Evolutionary conservation across 2,888 invertebrate species (phyloP).

Genomic region (Halictus ligatus): DNA sequence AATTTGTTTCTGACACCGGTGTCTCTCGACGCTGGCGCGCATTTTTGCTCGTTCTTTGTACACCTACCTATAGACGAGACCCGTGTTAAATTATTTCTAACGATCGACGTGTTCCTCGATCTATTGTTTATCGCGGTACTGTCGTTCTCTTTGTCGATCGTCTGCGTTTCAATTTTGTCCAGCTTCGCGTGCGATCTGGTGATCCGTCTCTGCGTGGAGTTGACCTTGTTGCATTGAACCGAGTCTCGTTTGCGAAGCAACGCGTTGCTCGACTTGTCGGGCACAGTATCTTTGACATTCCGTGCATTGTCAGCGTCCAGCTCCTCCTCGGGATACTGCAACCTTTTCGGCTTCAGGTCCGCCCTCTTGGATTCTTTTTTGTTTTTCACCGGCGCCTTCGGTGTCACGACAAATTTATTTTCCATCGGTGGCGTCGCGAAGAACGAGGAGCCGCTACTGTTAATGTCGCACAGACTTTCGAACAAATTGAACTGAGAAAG

Average conservation of each 20-base stretch:
- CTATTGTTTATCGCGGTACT: conserved; percentile 13
- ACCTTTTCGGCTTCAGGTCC: conserved; percentile 72
- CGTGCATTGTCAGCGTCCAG: neutral
- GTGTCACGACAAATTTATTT: conserved; percentile 25
- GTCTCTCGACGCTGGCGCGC: conserved; percentile 19
- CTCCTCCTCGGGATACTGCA: conserved; percentile 67
- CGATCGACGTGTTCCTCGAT: neutral
- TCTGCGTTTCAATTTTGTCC: conserved; percentile 19
- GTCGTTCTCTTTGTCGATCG: conserved; percentile 63
- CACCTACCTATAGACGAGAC: conserved; percentile 36
- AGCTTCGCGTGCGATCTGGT: conserved; percentile 2
- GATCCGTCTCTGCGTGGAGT: neutral
- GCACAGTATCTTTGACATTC: conserved; percentile 3
- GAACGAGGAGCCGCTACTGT: neutral
- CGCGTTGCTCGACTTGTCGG: neutral
- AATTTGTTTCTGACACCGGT: conserved; percentile 62
- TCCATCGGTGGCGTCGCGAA: conserved; percentile 48
- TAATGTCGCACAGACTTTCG: neutral
- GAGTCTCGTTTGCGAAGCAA: neutral
- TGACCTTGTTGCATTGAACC: neutral
- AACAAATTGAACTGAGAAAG: conserved; percentile 33
- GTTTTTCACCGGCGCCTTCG: conserved; percentile 72
- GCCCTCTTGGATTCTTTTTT: conserved; percentile 60
- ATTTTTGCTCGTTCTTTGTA: conserved; percentile 36
- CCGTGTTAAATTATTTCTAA: conserved; percentile 26